These are phyloP conservation scores for Caenorhabditis sp. DNA, from an alignment of 2,888 invertebrate genomes.

Conservation along the genomic window DNA sequence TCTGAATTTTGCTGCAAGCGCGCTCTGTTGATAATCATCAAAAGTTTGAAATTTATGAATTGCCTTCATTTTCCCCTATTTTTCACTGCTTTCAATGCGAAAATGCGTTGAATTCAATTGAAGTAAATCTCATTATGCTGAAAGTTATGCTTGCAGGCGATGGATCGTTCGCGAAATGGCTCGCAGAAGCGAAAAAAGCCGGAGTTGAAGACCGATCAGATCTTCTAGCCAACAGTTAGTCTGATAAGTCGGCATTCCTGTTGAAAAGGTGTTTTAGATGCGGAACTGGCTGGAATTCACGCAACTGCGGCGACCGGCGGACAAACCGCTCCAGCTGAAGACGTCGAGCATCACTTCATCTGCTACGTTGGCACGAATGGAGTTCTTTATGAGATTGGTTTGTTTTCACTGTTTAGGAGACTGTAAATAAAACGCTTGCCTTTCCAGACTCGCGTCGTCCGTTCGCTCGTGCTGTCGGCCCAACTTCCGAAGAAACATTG, in stretches of 20 bases:
- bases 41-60: constrained; percentile 1
- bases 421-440: no score
- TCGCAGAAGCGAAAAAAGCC: constrained; percentile 65
- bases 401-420: background rate
- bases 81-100: no score
- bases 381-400: constrained; percentile 75
- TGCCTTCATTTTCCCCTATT: no score
- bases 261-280: constrained; percentile 30
- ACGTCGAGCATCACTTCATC: constrained; percentile 77
- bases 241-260: background rate
- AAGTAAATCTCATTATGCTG: no score
- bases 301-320: constrained; percentile 66
- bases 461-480: constrained; percentile 73
- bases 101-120: no score
- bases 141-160: constrained; percentile 55
- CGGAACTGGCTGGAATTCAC: constrained; percentile 60
- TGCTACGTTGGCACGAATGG: constrained; percentile 71
- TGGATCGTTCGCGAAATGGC: constrained; percentile 73
- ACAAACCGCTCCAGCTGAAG: constrained; percentile 64
- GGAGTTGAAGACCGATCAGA: constrained; percentile 71
- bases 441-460: constrained; percentile 73
- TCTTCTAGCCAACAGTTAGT: constrained; percentile 60
- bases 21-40: background rate
- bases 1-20: background rate
- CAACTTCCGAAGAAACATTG: constrained; percentile 69